Percentiles rank a stretch among this genome's conserved stretches.
Evolutionary conservation across 2,113 vertebrate species (phyloP).

Genomic region (Copsychus sechellarum): DNA sequence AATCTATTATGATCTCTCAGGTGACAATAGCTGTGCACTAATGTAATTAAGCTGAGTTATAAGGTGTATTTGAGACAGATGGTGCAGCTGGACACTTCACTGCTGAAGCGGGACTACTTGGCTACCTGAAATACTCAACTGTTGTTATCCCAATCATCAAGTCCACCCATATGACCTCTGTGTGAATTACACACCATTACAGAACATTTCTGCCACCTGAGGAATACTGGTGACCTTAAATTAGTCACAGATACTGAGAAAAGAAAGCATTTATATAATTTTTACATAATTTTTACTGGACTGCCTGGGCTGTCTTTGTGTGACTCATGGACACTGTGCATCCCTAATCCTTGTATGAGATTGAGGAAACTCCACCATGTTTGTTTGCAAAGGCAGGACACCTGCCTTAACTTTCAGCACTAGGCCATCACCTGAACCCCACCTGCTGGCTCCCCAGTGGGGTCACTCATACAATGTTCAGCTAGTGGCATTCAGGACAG

Average conservation of each 20-base stretch:
- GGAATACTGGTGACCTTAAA: neutral
- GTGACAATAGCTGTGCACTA: neutral
- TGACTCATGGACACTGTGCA: neutral
- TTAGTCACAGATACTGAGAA: neutral
- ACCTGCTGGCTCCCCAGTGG: neutral
- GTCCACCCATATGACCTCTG: neutral
- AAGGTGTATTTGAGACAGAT: neutral
- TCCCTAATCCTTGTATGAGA: neutral
- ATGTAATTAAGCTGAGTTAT: conserved; percentile 1
- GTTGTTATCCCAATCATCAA: neutral
- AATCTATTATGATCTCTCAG: neutral
- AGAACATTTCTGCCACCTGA: neutral
- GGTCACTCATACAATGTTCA: neutral
- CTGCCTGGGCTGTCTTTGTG: neutral
- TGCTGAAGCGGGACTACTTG: neutral
- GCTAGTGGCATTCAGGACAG: neutral
- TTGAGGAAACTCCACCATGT: neutral
- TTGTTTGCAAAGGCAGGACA: neutral
- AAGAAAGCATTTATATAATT: neutral
- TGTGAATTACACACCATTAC: fast-evolving
- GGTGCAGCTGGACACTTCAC: neutral
- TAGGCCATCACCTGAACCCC: neutral
- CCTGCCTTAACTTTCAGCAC: neutral
- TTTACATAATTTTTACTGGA: neutral
- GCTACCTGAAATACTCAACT: neutral